Conservation (phyloP, 1,140 invertebrate species). For the Periplaneta americana region DNA sequence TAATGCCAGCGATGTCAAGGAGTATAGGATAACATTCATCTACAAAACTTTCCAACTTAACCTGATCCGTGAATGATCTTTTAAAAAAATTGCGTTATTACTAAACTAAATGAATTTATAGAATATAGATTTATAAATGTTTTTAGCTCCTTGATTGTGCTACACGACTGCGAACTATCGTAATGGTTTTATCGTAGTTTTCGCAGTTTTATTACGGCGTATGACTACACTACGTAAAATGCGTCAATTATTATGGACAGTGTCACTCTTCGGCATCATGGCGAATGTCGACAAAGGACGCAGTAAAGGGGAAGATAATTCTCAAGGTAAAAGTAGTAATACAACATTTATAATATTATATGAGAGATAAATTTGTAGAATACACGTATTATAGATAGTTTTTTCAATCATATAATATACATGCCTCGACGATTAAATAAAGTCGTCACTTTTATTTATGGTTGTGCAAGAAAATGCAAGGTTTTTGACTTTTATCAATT, state of each 20-base stretch:
- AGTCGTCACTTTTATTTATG: background rate
- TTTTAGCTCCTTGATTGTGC: no score
- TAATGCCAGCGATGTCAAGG: no score
- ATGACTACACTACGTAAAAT: background rate
- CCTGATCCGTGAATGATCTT: no score
- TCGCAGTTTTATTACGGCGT: background rate
- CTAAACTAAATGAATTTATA: no score
- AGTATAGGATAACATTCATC: no score
- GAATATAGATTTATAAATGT: no score
- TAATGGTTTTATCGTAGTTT: no score
- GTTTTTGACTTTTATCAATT: background rate
- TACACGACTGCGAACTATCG: background rate
- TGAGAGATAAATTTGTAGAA: background rate
- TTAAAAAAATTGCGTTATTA: no score
- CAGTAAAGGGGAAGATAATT: slow-evolving; percentile 44
- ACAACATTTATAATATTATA: background rate
- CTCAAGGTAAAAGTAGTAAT: slow-evolving; percentile 36
- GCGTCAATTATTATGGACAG: background rate
- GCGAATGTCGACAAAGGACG: slow-evolving; percentile 47
- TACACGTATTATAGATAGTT: background rate
- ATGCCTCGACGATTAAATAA: background rate
- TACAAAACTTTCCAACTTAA: no score
- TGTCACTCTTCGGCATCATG: slow-evolving; percentile 34
- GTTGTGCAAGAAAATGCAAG: background rate
- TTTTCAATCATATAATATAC: background rate